Conservation (phyloP, 2,113 vertebrate species). For the Crotophaga sulcirostris region DNA sequence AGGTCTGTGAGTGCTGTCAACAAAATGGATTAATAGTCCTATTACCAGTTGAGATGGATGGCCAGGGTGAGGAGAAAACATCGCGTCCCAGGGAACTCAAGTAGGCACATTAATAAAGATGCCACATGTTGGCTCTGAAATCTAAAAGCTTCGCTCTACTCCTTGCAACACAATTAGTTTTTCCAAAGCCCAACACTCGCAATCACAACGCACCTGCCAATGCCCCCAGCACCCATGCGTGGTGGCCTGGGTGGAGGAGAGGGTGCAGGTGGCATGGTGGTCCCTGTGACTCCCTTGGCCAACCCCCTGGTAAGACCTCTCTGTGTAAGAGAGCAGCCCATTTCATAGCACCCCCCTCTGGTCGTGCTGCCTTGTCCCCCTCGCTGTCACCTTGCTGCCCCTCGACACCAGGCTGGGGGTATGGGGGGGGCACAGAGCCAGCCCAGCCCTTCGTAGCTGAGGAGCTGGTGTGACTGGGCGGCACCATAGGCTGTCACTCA, state of each 20-base stretch:
- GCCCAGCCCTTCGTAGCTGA: no score
- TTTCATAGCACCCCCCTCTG: fast-evolving
- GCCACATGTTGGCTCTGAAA: slow-evolving; percentile 33
- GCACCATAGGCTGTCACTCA: not conserved
- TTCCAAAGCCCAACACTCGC: not conserved
- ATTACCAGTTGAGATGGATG: slow-evolving; percentile 67
- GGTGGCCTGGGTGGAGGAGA: not conserved
- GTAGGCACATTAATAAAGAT: slow-evolving; percentile 63
- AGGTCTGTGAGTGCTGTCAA: slow-evolving; percentile 53
- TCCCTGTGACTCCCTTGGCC: not conserved
- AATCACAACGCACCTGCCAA: fast-evolving
- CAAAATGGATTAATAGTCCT: slow-evolving; percentile 68
- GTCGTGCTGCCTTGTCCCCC: fast-evolving
- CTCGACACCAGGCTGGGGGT: no score
- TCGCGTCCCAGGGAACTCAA: slow-evolving; percentile 51
- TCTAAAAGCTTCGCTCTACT: not conserved
- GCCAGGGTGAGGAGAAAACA: slow-evolving; percentile 59
- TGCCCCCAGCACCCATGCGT: fast-evolving
- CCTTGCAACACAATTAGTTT: slow-evolving; percentile 46
- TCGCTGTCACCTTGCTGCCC: not conserved
- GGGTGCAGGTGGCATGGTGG: not conserved
- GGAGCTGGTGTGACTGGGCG: not conserved
- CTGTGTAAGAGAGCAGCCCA: not conserved
- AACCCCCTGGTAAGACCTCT: not conserved
- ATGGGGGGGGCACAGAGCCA: not conserved